A percentile compares a stretch with the other conserved stretches of the same genome.
Evolutionary conservation across 2,888 invertebrate species (phyloP).

Genomic region (Drosophila austrosaltans): DNA sequence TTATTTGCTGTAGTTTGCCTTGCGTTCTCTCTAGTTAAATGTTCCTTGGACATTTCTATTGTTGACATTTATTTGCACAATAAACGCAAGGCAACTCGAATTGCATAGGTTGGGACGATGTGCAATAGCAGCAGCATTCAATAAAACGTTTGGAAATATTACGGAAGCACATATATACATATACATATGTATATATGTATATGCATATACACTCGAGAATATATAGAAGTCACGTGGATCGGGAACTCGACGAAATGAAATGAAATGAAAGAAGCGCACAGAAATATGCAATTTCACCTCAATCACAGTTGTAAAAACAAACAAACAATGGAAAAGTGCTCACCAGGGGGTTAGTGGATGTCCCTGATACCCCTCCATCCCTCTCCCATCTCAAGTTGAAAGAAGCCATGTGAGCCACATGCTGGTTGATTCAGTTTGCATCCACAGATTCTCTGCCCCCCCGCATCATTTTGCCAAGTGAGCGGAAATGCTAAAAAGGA

Average conservation of each 20-base stretch:
- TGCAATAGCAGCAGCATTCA: slow-evolving; percentile 66
- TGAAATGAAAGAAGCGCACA: slow-evolving; percentile 66
- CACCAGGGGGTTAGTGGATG: slow-evolving; percentile 17
- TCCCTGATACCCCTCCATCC: neutral
- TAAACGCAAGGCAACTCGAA: slow-evolving; percentile 45
- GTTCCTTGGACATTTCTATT: slow-evolving; percentile 41
- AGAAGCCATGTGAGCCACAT: slow-evolving; percentile 56
- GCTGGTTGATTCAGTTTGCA: slow-evolving; percentile 42
- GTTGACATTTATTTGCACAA: slow-evolving; percentile 56
- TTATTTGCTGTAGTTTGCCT: slow-evolving; percentile 8
- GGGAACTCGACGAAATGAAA: slow-evolving; percentile 49
- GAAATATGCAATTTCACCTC: slow-evolving; percentile 79
- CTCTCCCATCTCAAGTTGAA: slow-evolving; percentile 4
- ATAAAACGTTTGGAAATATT: slow-evolving; percentile 75
- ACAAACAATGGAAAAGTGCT: slow-evolving; percentile 67
- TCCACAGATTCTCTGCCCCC: neutral
- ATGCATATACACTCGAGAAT: slow-evolving; percentile 9
- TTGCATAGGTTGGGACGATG: slow-evolving; percentile 10
- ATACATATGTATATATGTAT: slow-evolving; percentile 10
- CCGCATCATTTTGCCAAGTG: slow-evolving; percentile 46
- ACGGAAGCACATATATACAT: slow-evolving; percentile 36
- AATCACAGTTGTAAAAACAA: slow-evolving; percentile 76
- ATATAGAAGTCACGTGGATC: slow-evolving; percentile 8
- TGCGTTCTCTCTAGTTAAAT: slow-evolving; percentile 20
- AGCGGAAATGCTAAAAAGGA: slow-evolving; percentile 47